Evolutionary conservation across 2,888 invertebrate species (phyloP).

Genomic region (Taphrorychus bicolor): DNA sequence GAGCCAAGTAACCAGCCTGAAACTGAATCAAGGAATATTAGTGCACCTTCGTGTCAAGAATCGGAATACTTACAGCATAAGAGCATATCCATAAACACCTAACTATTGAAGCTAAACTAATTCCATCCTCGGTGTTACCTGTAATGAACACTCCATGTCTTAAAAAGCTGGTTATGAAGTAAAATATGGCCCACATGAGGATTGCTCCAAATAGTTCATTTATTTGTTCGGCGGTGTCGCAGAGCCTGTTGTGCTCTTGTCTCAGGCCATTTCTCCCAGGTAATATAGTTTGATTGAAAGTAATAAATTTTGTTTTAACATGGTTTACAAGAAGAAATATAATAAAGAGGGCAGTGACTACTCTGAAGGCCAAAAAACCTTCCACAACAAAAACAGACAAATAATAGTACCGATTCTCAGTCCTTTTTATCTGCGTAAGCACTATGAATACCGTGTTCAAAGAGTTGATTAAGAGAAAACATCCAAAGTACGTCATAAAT

Average conservation of each 20-base stretch:
- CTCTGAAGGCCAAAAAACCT: conserved; percentile 23
- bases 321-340: conserved; percentile 28
- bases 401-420: conserved; percentile 20
- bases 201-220: conserved; percentile 22
- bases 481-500: conserved; percentile 18
- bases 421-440: conserved; percentile 23
- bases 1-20: conserved; percentile 28
- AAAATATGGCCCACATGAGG: conserved; percentile 17
- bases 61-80: conserved; percentile 23
- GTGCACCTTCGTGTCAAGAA: neutral
- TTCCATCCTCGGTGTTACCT: neutral
- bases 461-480: conserved; percentile 16
- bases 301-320: conserved; percentile 2
- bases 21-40: conserved; percentile 17
- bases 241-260: conserved; percentile 18
- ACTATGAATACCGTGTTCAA: conserved; percentile 27
- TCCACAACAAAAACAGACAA: conserved; percentile 21
- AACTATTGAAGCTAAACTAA: conserved; percentile 2
- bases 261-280: neutral
- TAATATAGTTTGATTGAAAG: conserved; percentile 11
- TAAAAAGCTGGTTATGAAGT: conserved; percentile 30
- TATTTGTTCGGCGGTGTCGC: conserved; percentile 19
- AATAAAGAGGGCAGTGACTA: conserved; percentile 21
- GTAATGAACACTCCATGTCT: conserved; percentile 30
- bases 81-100: conserved; percentile 22